Base-by-base conservation (phyloP, 1,140 invertebrate genomes). In the Heliconius nattereri region DNA sequence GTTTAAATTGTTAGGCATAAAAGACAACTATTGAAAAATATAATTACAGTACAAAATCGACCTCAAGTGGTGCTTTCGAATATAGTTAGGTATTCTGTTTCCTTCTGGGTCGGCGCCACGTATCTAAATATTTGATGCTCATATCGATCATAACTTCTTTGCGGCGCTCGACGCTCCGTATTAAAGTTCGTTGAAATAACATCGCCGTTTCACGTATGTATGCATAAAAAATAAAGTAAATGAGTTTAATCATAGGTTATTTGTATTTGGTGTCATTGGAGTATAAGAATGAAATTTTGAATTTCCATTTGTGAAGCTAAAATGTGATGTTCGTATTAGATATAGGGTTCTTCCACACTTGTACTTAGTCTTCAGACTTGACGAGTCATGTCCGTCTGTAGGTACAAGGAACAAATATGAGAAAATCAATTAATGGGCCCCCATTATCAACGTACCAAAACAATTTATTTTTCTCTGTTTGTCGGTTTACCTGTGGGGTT, bases 71-170 rank as follows among this genome's bases (percentile, higher is more conserved):
- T 88, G 81, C n/a, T 88, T 90, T 89, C 84, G 86, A 87, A 86
- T 87, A 89, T 84, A 86, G 86, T 91, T 91, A 90, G 89, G 87
- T 89, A 90, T 90, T 91, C 83, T 86, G 86, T 89, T 89, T 88
- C 89, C 87, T 90, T 84, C 84, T 84, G 88, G 88, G 86, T 82
- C 85, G 85, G 82, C 85, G 83, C 82, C 84, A 84, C 83, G 84
- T 94, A 72, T 71, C 70, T 77, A 87, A 93, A 93, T 93, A 93
- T 93, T 94, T 93, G 86, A 93, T 93, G 91, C 78, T 86, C 79
- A 86, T 92, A 94, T 94, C 91, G 92, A 94, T 94, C 88, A 94
- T 94, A 91, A 92, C 86, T 90, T 91, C 90, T 91, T 90, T 89
- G 87, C 83, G 85, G 83, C 83, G 85, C 81, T 80, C 79, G 83